These are phyloP conservation scores for Tachina lurida DNA, from an alignment of 2,888 invertebrate genomes.

Conservation along the genomic window DNA sequence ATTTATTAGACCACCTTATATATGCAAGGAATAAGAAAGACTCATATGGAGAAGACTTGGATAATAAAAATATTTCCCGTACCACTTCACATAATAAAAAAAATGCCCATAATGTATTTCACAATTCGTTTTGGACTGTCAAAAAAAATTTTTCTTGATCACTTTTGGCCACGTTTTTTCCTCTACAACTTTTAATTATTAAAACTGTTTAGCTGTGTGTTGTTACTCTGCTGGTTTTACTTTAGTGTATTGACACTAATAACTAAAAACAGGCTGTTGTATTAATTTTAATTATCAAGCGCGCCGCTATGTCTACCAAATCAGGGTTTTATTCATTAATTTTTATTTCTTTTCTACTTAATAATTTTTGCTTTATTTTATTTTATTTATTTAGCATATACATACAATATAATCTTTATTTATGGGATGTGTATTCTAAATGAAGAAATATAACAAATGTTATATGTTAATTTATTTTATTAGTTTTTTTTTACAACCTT, in stretches of 20 bases:
- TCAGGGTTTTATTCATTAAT: slow-evolving; percentile 63
- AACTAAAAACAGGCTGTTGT: neutral
- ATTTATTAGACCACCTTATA: too few species aligned
- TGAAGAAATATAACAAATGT: slow-evolving; percentile 27
- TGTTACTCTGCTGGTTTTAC: neutral
- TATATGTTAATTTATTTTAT: slow-evolving; percentile 39
- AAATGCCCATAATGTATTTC: neutral
- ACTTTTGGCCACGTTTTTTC: too few species aligned
- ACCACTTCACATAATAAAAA: too few species aligned
- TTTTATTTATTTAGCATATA: slow-evolving; percentile 8
- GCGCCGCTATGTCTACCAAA: slow-evolving; percentile 64
- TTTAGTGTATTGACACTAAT: too few species aligned
- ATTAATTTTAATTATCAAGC: slow-evolving; percentile 33
- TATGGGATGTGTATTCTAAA: slow-evolving; percentile 8
- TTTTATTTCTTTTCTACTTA: slow-evolving; percentile 37
- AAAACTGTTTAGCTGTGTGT: neutral
- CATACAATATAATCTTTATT: slow-evolving; percentile 9
- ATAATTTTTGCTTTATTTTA: neutral
- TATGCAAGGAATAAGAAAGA: too few species aligned
- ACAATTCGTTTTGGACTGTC: neutral
- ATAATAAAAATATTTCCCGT: too few species aligned
- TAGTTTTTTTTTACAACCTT: neutral
- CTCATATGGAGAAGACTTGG: too few species aligned
- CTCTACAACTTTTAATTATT: neutral
- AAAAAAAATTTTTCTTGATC: neutral